Conservation (phyloP, 2,113 vertebrate genomes). For the Phrynosoma blainvillii region DNA sequence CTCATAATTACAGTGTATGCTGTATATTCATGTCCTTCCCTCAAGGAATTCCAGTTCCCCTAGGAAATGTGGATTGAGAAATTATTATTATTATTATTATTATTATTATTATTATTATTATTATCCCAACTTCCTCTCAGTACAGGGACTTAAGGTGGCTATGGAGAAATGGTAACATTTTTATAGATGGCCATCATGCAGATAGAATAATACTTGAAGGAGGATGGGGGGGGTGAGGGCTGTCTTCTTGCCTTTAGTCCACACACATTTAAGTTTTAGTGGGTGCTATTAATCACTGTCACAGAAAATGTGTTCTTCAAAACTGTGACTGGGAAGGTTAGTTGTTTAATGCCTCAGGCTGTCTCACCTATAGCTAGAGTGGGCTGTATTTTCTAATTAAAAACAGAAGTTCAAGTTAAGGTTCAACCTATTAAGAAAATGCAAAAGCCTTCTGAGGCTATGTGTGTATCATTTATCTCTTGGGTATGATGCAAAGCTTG, state of each 20-base stretch:
- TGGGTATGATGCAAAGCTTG: neutral
- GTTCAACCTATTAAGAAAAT: neutral
- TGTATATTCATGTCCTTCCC: neutral
- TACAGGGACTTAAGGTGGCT: too few species aligned
- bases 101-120: too few species aligned
- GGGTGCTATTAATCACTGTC: neutral
- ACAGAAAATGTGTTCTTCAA: constrained; percentile 5
- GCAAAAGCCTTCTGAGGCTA: fast-evolving
- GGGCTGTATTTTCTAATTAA: neutral
- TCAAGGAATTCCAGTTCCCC: neutral
- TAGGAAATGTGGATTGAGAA: neutral
- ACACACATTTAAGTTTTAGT: neutral
- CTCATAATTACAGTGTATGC: neutral
- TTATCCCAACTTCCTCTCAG: too few species aligned
- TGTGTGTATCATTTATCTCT: fast-evolving
- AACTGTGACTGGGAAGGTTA: neutral
- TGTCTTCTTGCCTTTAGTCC: neutral
- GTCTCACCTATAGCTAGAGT: neutral
- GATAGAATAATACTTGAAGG: neutral
- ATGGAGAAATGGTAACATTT: neutral
- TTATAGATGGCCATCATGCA: neutral
- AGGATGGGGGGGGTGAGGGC: neutral
- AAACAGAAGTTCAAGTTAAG: neutral
- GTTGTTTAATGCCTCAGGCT: neutral
- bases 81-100: too few species aligned